Evolutionary conservation across 2,113 vertebrate genomes (phyloP), one percentile per base, ranked within the genome.

Genomic region (Neotragus moschatus): DNA sequence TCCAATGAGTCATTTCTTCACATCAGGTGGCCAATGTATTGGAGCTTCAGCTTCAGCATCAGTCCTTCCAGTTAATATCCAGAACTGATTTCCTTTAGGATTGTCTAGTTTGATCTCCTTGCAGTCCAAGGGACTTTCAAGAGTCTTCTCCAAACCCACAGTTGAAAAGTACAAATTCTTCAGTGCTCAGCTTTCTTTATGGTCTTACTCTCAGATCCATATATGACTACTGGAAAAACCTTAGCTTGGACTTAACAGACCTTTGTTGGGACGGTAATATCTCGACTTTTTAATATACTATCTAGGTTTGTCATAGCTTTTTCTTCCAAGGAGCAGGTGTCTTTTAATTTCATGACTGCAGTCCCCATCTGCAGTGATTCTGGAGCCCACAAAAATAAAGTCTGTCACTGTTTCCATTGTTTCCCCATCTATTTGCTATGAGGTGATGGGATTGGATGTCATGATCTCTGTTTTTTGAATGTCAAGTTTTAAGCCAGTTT

Each of bases 1-100:
- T 36, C 63, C n/a, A 70, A 23, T 11, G 63, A 70, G n/a, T 36
- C n/a, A 70, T 17, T 36, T 23, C n/a, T 70, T 70, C n/a, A 1
- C n/a, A 23, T 36, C 63, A 70, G 4, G 9, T 70, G n/a, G 63
- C 9, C n/a, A 70, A 70, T 0, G 2, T 70, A 36, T 36, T 36
- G n/a, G 63, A 36, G n/a, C n/a, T 36, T 70, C 17, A 66, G 33
- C 17, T 66, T 70, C 63, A 70, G 63, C n/a, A 36, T 23, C 17
- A 70, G 17, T 36, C 63, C 19, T 70, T 70, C 63, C 9, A 70
- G 3, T 70, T n/a, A 70, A 36, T 70, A 21, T 36, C n/a, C n/a
- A 70, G n/a, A 17, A 70, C 63, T 70, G 9, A 11, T 23, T 70
- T 70, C 19, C 63, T 36, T 21, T 21, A 70, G n/a, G n/a, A 21